Percentiles rank a stretch among this genome's conserved stretches.
Evolutionary conservation across 2,113 vertebrate genomes (phyloP).

Genomic region (Trichomycterus rosablanca): DNA sequence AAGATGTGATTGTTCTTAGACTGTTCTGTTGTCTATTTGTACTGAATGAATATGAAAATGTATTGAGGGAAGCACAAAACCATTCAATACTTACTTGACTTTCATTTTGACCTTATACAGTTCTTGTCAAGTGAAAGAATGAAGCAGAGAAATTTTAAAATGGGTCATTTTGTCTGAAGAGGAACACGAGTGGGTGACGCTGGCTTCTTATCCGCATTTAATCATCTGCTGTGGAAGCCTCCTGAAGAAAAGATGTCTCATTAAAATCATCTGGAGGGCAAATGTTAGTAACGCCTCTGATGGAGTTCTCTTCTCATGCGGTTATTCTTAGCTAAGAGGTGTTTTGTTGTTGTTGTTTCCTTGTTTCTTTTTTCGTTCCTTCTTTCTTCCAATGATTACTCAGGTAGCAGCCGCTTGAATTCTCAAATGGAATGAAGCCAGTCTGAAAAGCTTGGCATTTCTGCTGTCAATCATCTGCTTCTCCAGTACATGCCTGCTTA

Average conservation of each 20-base stretch:
- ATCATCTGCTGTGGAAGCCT: not conserved
- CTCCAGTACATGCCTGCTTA: constrained; percentile 14
- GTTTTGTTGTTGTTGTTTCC: constrained; percentile 3
- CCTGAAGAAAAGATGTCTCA: not conserved
- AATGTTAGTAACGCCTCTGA: not conserved
- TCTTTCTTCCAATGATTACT: constrained; percentile 24
- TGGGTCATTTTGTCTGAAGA: too few relatives aligned
- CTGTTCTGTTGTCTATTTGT: too few relatives aligned
- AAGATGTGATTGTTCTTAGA: too few relatives aligned
- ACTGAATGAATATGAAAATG: too few relatives aligned
- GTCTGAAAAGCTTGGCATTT: constrained; percentile 17
- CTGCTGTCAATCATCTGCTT: constrained; percentile 29
- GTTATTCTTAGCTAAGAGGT: constrained; percentile 4
- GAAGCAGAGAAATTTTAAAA: too few relatives aligned
- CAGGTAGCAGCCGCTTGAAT: constrained; percentile 25
- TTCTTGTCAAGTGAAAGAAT: too few relatives aligned
- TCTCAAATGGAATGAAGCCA: constrained; percentile 12
- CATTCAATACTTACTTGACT: too few relatives aligned
- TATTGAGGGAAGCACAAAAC: too few relatives aligned
- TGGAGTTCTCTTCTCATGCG: not conserved
- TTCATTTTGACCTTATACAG: too few relatives aligned
- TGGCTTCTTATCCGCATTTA: not conserved
- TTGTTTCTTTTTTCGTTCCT: not conserved
- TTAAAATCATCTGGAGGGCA: not conserved
- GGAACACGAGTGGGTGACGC: not conserved